phyloP scores from a whole-genome alignment of 2,797 vertebrate species.

The Enteromius fasciolatus region DNA sequence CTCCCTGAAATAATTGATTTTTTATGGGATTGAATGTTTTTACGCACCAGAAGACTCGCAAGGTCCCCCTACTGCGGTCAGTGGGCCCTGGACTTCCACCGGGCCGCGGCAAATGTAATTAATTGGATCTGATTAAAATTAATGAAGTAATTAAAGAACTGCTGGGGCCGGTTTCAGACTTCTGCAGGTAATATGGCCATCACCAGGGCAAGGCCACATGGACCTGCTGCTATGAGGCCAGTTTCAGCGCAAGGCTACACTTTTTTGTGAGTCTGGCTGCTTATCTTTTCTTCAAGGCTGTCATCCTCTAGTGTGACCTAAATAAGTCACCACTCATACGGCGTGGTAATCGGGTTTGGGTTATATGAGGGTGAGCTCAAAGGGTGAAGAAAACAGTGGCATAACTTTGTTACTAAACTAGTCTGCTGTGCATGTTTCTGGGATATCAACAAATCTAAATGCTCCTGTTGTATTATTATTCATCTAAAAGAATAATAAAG shows the following conservation, averaged over 20 bases:
- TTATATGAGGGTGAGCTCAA: constrained; percentile 35
- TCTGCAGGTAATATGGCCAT: constrained; percentile 57
- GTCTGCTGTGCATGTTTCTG: neutral
- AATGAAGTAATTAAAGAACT: constrained; percentile 83
- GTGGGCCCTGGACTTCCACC: constrained; percentile 61
- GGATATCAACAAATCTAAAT: neutral
- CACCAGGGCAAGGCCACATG: constrained; percentile 35
- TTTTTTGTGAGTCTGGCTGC: neutral
- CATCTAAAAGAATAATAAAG: neutral
- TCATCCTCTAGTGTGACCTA: constrained; percentile 48
- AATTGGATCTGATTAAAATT: constrained; percentile 84
- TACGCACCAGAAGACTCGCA: constrained; percentile 70
- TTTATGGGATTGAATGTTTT: constrained; percentile 61
- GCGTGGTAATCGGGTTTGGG: constrained; percentile 15
- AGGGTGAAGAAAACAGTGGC: constrained; percentile 27
- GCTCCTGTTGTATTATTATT: neutral
- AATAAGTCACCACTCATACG: constrained; percentile 43
- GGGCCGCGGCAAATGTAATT: constrained; percentile 74
- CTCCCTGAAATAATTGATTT: constrained; percentile 76
- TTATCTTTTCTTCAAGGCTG: constrained; percentile 49
- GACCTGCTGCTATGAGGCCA: constrained; percentile 11
- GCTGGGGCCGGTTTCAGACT: constrained; percentile 70
- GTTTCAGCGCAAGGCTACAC: neutral
- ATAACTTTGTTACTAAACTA: constrained; percentile 9
- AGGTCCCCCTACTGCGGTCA: constrained; percentile 70